Evolutionary conservation across 2,113 vertebrate species (phyloP).

Genomic region (Theristicus caerulescens): DNA sequence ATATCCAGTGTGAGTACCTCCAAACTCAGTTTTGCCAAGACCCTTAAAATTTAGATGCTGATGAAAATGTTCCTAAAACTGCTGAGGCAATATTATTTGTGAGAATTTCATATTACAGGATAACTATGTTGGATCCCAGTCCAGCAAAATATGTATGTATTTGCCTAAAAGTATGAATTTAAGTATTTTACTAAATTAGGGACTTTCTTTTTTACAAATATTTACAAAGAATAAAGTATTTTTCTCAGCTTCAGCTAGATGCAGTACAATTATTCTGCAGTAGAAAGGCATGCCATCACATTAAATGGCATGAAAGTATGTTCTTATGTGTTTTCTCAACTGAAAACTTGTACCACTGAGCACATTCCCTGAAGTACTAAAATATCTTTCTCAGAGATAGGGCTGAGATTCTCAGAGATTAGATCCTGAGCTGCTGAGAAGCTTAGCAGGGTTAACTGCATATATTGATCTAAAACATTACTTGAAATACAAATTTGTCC

Average conservation of each 20-base stretch:
- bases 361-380: not conserved
- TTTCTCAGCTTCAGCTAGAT: not conserved
- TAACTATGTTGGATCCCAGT: not conserved
- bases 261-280: not conserved
- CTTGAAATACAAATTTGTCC: constrained; percentile 28
- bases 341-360: not conserved
- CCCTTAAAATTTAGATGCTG: not conserved
- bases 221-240: not conserved
- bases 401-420: not conserved
- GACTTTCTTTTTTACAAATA: not conserved
- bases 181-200: not conserved
- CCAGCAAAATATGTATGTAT: not conserved
- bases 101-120: not conserved
- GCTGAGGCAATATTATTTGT: not conserved
- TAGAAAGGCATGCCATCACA: not conserved
- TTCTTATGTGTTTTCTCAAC: not conserved
- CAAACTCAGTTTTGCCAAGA: not conserved
- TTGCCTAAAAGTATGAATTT: not conserved
- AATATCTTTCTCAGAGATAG: constrained; percentile 18
- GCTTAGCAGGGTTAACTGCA: not conserved
- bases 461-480: constrained; percentile 29
- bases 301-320: not conserved
- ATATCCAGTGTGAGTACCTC: not conserved
- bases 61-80: not conserved
- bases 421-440: not conserved